Base-by-base conservation (phyloP, 2,888 invertebrate genomes). In the Drosophila pseudotalamancana region DNA sequence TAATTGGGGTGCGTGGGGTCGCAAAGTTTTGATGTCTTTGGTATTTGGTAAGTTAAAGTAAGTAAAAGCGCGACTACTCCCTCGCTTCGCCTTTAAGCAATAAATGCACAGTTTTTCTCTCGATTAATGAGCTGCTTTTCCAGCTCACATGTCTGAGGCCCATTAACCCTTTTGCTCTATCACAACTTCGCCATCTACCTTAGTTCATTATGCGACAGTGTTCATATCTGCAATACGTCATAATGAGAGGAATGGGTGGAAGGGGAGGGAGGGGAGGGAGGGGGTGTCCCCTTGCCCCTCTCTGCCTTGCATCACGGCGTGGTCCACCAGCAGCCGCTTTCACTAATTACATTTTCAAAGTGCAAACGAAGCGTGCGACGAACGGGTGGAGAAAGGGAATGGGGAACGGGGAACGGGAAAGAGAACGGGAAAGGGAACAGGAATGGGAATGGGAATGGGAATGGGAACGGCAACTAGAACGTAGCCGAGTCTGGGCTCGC, bases 291-390 rank as follows among this genome's bases (percentile, higher is more conserved):
- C n/a, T n/a, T n/a, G n/a, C n/a, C n/a, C n/a, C n/a, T n/a, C n/a
- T n/a, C n/a, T n/a, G n/a, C n/a, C 16, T 23, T 8, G 11, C 43
- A 29, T 18, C n/a, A 43, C 25, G 40, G 56, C 66, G 19, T 57
- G 59, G 57, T 48, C 50, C 57, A 56, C 53, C 55, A 73, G 62
- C 64, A 67, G 72, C 62, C 75, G 76, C 71, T 70, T 78, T 88
- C 66, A 88, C 88, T 84, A 84, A 84, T 84, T 84, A 84, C 83
- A 88, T 88, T 88, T 84, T 87, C 87, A 87, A 63, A 80, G 72
- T 80, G 87, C 72, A 88, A 88, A 77, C 88, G 87, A 88, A 88
- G 88, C 87, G 81, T 88, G 88, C 75, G 37, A 54, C 55, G 55
- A 21, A 43, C 6, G 32, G 16, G 59, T n/a, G n/a, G n/a, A 6